A percentile compares a stretch with the other conserved stretches of the same genome.
Evolutionary conservation across 2,888 invertebrate species (phyloP).

Genomic region (Metellina segmentata): DNA sequence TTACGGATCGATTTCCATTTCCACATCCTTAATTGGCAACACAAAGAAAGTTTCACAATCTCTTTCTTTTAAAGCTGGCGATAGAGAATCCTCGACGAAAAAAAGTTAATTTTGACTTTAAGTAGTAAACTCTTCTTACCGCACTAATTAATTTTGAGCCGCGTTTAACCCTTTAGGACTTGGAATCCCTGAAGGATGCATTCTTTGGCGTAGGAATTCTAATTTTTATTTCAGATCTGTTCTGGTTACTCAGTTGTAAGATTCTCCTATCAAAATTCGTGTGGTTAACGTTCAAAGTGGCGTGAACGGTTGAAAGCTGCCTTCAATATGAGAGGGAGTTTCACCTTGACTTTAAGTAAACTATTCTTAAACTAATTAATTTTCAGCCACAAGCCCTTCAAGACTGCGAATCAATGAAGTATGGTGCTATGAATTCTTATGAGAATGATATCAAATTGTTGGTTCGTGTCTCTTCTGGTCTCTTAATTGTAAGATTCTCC

Average conservation of each 20-base stretch:
- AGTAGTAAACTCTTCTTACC: neutral
- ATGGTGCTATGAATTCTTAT: neutral
- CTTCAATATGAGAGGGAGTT: too few relatives aligned
- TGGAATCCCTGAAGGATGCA: neutral
- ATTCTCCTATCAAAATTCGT: too few relatives aligned
- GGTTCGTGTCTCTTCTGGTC: too few relatives aligned
- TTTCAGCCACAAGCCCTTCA: slow-evolving; percentile 19
- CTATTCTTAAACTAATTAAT: slow-evolving; percentile 7
- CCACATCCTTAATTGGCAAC: slow-evolving; percentile 38
- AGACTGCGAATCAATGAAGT: neutral
- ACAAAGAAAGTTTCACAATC: slow-evolving; percentile 23
- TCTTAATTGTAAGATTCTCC: too few relatives aligned
- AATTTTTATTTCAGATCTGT: too few relatives aligned
- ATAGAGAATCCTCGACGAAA: neutral
- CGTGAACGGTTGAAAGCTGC: too few relatives aligned
- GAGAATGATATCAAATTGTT: too few relatives aligned
- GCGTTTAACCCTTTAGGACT: slow-evolving; percentile 28
- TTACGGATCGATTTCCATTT: slow-evolving; percentile 45
- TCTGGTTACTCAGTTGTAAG: too few relatives aligned
- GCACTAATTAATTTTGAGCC: slow-evolving; percentile 26
- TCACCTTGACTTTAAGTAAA: slow-evolving; percentile 15
- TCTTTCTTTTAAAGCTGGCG: slow-evolving; percentile 19
- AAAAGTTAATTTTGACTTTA: slow-evolving; percentile 27
- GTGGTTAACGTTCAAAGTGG: too few relatives aligned
- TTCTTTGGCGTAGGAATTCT: too few relatives aligned